Percentiles rank a stretch among this genome's conserved stretches.
These are phyloP conservation scores for Lasiurus cinereus DNA, from an alignment of 2,113 vertebrate species.

Conservation along the genomic window DNA sequence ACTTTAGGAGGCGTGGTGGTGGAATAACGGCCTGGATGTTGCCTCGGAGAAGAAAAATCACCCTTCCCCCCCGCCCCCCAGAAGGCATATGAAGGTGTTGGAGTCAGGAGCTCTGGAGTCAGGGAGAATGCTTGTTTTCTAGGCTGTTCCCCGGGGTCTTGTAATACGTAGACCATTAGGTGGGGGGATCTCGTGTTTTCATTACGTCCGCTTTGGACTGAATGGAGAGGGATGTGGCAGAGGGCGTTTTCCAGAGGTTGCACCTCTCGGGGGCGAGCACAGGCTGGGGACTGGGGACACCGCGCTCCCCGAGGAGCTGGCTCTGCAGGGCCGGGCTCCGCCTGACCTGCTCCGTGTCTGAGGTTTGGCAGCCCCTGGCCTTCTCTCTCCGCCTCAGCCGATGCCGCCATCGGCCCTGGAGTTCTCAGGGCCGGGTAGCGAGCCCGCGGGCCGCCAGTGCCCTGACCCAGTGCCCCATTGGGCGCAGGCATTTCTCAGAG, in stretches of 20 bases:
- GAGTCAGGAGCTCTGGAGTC: neutral
- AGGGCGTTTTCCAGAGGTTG: neutral
- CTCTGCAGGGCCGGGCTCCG: neutral
- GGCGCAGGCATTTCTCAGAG: slow-evolving; percentile 1
- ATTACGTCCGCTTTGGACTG: neutral
- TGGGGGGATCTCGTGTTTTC: neutral
- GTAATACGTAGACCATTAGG: neutral
- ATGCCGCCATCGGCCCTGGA: too few relatives aligned
- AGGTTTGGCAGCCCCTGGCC: neutral
- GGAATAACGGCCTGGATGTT: slow-evolving; percentile 37
- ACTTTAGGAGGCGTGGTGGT: neutral
- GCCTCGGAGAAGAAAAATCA: neutral
- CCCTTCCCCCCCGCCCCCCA: neutral
- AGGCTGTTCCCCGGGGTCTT: neutral
- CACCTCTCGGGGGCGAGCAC: neutral
- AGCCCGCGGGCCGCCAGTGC: too few relatives aligned
- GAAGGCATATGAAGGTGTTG: neutral
- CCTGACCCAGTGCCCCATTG: neutral
- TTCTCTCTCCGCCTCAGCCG: too few relatives aligned
- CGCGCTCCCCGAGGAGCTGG: neutral
- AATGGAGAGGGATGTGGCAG: neutral
- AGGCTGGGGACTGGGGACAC: neutral
- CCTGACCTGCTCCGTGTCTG: neutral
- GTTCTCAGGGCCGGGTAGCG: neutral
- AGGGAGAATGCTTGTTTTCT: neutral